Base-by-base conservation (phyloP, 30 jellyfish, hydroid and myxozoan species). In the Haliclystus octoradiatus region DNA sequence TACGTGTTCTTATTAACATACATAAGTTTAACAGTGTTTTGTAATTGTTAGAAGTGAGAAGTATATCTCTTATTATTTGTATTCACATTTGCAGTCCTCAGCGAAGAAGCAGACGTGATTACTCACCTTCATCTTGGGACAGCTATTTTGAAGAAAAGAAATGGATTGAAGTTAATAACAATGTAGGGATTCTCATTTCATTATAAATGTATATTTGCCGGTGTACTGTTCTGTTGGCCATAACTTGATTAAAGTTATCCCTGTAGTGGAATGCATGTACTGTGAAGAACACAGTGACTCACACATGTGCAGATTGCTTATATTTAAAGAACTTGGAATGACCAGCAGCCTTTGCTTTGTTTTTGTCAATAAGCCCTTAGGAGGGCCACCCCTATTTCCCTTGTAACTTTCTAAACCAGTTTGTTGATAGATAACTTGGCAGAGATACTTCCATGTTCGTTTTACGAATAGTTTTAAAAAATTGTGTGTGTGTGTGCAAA, bases 81-180 rank as follows among this genome's bases (percentile, higher is more conserved):
- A 34, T 29, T 52, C 62, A 26, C 27, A 1, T 23, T 70, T 61
- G 13, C 62, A 80, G 94, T 26, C 81, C 52, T 27, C 77, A 82
- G 14, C 35, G 52, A 62, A 71, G 74, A 50, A 76, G 52, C 35
- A 52, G 74, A 40, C 75, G 73, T 63, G 97, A 88, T 63, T 88
- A 80, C 82, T 65, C 93, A 0, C 88, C 92, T 0, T 71, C 77
- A 50, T 62, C 69, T 9, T 88, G 97, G 97, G 77, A 75, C 31
- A 69, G 76, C 34, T 88, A 79, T 49, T 88, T 88, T 71, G 85
- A 88, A 62, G 89, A 83, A 35, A 46, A 72, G 46, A 72, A 74
- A 72, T 87, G 68, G 71, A 72, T 88, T 22, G 34, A 34, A 46
- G 83, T 80, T 34, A 82, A 83, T n/a, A 93, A 67, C 30, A 80